Evolutionary conservation across 2,797 vertebrate species (phyloP), one percentile per base, ranked within the genome.

Genomic region (Otus scops): DNA sequence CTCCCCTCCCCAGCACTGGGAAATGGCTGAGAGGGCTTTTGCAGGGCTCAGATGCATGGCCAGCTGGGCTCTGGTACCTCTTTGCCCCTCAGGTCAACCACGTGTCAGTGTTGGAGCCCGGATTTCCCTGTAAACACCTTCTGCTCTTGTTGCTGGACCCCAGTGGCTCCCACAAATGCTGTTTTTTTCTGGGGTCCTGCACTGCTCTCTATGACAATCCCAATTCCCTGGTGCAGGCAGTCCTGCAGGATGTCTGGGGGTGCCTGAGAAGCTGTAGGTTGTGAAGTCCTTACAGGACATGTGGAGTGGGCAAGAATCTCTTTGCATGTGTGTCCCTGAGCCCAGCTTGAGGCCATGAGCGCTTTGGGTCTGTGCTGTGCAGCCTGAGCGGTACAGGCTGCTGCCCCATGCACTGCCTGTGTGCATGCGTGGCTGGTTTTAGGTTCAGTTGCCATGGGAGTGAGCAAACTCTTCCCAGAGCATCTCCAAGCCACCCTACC

Each of bases 71-170:
- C 32, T 50, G 39, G 57, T 51, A 39, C 20, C 77, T 11, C 4
- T 45, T 85, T 75, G 8, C 6, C 18, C 15, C 36, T 56, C 0
- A 0, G 43, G 24, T 39, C 26, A 41, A 26, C 15, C 13, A 4
- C 1, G 0, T 26, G 14, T 6, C 34, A 11, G 6, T 11, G 22
- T 13, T 82, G 63, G 50, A 71, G 15, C 3, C 4, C 1, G 4
- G 2, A 3, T 57, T 75, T 68, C 63, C 22, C 24, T 57, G 30
- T 1, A 63, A 85, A 88, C 11, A 28, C 11, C 8, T 21, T 6
- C 7, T 27, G 24, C 17, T 77, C 24, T 81, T 3, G 0, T 45
- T 64, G 34, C 50, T 45, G 28, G 32, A 73, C 12, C 12, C 13
- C 27, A 48, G 0, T 1, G 50, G 7, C 8, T 78, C 11, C n/a